Conservation (phyloP, 2,888 invertebrate species). For the Heliconius erato region DNA sequence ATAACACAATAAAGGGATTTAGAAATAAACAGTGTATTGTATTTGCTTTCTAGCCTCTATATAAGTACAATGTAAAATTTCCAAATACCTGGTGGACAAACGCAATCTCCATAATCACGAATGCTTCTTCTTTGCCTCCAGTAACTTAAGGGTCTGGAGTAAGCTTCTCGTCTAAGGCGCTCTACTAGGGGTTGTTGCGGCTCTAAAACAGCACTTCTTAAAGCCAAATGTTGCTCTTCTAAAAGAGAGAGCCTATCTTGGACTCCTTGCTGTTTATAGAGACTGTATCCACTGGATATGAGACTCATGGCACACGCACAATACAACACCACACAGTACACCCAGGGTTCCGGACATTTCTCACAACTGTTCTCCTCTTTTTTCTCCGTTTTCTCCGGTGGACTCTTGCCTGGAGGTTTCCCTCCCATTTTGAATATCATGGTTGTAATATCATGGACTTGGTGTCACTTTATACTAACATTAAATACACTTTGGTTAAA, state of each 20-base stretch:
- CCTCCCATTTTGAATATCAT: constrained; percentile 81
- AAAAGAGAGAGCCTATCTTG: constrained; percentile 82
- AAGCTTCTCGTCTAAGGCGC: constrained; percentile 84
- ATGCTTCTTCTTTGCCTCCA: constrained; percentile 79
- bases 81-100: constrained; percentile 89
- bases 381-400: constrained; percentile 63
- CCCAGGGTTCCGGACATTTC: constrained; percentile 77
- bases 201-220: constrained; percentile 83
- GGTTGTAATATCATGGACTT: constrained; percentile 55
- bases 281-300: constrained; percentile 86
- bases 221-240: constrained; percentile 84
- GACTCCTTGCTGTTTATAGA: constrained; percentile 85
- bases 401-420: constrained; percentile 68
- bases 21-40: too few relatives aligned
- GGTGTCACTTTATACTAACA: constrained; percentile 18
- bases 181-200: constrained; percentile 84
- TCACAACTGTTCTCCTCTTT: constrained; percentile 67
- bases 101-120: constrained; percentile 88
- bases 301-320: constrained; percentile 89
- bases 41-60: neutral
- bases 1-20: neutral
- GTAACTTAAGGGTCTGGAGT: constrained; percentile 69
- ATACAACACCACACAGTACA: constrained; percentile 85
- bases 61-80: neutral
- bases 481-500: constrained; percentile 7